Percentiles rank a stretch among this genome's conserved stretches.
These are phyloP conservation scores for Raillietiella orientalis DNA, from an alignment of 2,888 invertebrate genomes.

Conservation along the genomic window DNA sequence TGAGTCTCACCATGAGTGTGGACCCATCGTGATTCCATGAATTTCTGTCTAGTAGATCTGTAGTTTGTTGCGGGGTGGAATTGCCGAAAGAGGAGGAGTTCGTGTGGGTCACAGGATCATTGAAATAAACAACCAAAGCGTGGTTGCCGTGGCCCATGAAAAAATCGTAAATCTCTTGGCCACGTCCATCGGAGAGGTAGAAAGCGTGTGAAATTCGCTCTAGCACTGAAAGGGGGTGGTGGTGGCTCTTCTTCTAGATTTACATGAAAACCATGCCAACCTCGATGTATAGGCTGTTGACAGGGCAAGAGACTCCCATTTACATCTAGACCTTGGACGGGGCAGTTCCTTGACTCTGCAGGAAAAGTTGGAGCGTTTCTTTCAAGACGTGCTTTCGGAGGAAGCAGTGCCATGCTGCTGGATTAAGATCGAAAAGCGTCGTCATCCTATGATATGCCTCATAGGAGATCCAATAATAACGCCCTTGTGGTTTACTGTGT, in stretches of 20 bases:
- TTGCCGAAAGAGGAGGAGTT: slow-evolving; percentile 93
- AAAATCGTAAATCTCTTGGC: slow-evolving; percentile 95
- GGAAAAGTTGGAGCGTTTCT: too few species aligned
- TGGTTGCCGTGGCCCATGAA: slow-evolving; percentile 97
- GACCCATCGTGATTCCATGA: background rate
- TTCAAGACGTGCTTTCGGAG: too few species aligned
- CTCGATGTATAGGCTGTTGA: slow-evolving; percentile 93
- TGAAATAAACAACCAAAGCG: slow-evolving; percentile 97
- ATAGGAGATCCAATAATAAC: too few species aligned
- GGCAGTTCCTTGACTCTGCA: too few species aligned
- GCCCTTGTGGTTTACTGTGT: too few species aligned
- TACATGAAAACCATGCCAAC: slow-evolving; percentile 99
- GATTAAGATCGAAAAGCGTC: too few species aligned
- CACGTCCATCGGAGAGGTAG: slow-evolving; percentile 91
- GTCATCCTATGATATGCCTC: too few species aligned
- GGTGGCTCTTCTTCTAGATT: slow-evolving; percentile 29
- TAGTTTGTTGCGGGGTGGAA: slow-evolving; percentile 85
- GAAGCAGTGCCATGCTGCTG: too few species aligned
- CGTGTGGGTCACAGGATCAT: slow-evolving; percentile 97
- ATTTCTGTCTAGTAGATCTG: slow-evolving; percentile 36
- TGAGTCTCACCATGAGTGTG: slow-evolving; percentile 15
- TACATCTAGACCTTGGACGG: slow-evolving; percentile 70
- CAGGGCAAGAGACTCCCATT: slow-evolving; percentile 96
- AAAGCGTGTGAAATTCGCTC: background rate
- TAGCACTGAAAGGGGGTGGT: background rate